A percentile compares a stretch with the other conserved stretches of the same genome.
These are phyloP conservation scores for Meiosimyza decipiens DNA, from an alignment of 2,888 invertebrate genomes.

Conservation along the genomic window DNA sequence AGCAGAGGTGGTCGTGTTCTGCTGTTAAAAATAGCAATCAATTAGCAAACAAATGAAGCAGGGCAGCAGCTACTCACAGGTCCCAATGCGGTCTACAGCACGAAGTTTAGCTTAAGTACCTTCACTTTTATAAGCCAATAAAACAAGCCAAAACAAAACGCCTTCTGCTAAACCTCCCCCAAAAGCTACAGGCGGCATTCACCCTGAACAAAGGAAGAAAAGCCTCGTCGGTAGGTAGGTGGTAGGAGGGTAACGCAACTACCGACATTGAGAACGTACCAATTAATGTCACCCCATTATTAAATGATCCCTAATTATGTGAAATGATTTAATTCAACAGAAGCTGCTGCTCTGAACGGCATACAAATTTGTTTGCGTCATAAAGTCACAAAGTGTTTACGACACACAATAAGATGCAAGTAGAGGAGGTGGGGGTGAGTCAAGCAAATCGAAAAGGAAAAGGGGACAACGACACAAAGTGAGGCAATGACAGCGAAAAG, in stretches of 20 bases:
- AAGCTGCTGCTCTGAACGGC: constrained; percentile 37
- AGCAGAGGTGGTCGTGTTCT: constrained; percentile 39
- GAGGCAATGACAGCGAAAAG: too few species aligned
- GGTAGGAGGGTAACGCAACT: constrained; percentile 9
- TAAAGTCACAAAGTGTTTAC: constrained; percentile 50
- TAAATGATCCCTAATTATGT: constrained; percentile 68
- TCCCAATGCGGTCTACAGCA: neutral
- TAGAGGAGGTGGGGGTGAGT: too few species aligned
- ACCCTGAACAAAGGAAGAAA: neutral
- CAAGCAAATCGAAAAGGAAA: neutral
- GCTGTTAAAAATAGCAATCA: constrained; percentile 31
- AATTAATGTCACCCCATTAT: constrained; percentile 68
- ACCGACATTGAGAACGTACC: constrained; percentile 43
- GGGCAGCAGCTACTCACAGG: neutral
- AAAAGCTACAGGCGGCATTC: neutral
- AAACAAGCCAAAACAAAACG: constrained; percentile 51
- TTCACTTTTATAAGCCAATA: constrained; percentile 53
- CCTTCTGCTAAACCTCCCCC: constrained; percentile 35
- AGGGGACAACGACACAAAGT: neutral
- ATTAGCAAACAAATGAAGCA: constrained; percentile 33
- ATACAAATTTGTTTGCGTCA: constrained; percentile 41
- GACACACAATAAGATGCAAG: constrained; percentile 8
- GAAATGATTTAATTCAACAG: constrained; percentile 63
- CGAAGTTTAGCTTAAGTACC: constrained; percentile 19
- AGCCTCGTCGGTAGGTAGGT: neutral